Evolutionary conservation across 2,888 invertebrate species (phyloP), one percentile per base, ranked within the genome.

Genomic region (Steromphala cineraria): DNA sequence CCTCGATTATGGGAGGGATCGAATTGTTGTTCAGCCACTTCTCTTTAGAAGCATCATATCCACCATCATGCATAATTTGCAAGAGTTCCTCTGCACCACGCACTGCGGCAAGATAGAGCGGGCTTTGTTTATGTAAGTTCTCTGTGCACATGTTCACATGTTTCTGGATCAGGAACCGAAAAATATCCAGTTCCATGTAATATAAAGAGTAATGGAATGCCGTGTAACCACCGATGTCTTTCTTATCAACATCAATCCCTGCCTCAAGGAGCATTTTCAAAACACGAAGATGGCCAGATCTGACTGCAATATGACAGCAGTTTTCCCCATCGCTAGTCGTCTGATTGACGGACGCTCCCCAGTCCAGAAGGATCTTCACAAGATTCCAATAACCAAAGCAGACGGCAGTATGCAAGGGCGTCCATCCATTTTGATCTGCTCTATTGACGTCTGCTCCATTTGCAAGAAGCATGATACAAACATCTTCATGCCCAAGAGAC

Each of bases 371-470:
- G 5, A 87, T 84, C 31, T 85, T 77, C 5, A 90, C 90, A 15
- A 90, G 83, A n/a, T 84, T 82, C 7, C 80, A 78, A 67, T 92
- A 87, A 8, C 91, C 91, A 79, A 89, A 88, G 52, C 90, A 90
- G 52, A 90, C 89, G 19, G 92, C 90, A 10, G 91, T 89, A 79
- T 92, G 92, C 53, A 92, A 83, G 1, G 91, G 85, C 0, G 90
- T 89, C 91, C 91, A 92, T 1, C 91, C 91, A 82, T 92, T 91
- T 5, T 87, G 80, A 80, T 92, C 91, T 15, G 83, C 83, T 13
- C 77, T n/a, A 77, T 91, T 86, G 5, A 90, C 83, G 67, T 88
- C 87, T 8, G 90, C 91, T 15, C 90, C 90, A 74, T 87, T 81
- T 2, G 82, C 78, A 15, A 92, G 75, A 7, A 92, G 83, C 3